Evolutionary conservation across 1,140 invertebrate genomes (phyloP), one percentile per base, ranked within the genome.

Genomic region (Lucilia sericata): DNA sequence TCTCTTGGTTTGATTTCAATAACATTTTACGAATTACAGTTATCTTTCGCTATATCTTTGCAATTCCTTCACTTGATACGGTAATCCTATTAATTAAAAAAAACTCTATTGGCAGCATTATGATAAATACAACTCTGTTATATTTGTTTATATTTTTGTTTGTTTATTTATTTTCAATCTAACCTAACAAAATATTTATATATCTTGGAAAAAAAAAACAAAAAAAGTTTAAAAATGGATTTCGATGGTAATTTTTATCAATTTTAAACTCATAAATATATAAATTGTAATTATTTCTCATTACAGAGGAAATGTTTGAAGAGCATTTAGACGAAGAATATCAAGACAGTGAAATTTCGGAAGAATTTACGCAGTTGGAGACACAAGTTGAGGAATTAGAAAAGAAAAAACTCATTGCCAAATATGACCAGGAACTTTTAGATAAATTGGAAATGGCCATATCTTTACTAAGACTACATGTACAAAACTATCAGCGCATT

Each of bases 401-500:
- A 70, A 70, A 12, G 65, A 21, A 10, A 70, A n/a, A 21, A 70
- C 7, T 12, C 21, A 21, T 7, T 9, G 5, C n/a, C 5, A 21
- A 70, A 21, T 5, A 70, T 21, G 65, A 70, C 19, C n/a, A 21
- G 5, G 65, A 25, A 25, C 10, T 70, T 7, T n/a, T 21, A 9
- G n/a, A 70, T 8, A 70, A 70, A 70, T 70, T 70, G 7, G 65
- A 70, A 70, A 70, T 25, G 19, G 65, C 42, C 9, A 19, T 80
- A 12, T 5, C 42, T 25, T 80, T 49, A 25, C n/a, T 80, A 12
- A 19, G 13, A 49, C 21, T 51, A 19, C 76, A 80, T 51, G 10
- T 80, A 13, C 42, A 80, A 19, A 80, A 49, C 9, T 80, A 80
- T 49, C 76, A 80, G 7, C 42, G 47, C 19, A 49, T 80, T 12